A percentile compares a stretch with the other conserved stretches of the same genome.
Evolutionary conservation across 2,888 invertebrate genomes (phyloP).

Genomic region (Euplagia quadripunctaria): DNA sequence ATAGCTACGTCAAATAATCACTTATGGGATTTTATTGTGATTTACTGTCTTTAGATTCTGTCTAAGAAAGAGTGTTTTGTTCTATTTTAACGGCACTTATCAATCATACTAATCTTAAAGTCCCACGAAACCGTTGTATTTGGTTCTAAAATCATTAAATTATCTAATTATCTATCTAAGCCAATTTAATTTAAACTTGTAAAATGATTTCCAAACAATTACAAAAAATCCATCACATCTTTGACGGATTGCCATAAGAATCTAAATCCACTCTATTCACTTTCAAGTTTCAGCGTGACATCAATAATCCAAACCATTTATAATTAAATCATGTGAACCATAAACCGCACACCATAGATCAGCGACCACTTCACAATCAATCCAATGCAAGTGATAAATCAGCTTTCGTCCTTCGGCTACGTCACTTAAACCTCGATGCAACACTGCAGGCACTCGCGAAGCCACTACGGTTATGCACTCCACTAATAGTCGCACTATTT

Average conservation of each 20-base stretch:
- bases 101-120: constrained; percentile 1
- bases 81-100: not conserved
- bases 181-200: not conserved
- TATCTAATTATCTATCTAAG: not conserved
- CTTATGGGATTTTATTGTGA: constrained; percentile 34
- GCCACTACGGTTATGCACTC: constrained; percentile 74
- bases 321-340: constrained; percentile 57
- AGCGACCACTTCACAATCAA: constrained; percentile 77
- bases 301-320: constrained; percentile 51
- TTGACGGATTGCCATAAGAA: constrained; percentile 21
- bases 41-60: constrained; percentile 24
- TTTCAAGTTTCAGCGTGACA: constrained; percentile 38
- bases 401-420: constrained; percentile 67
- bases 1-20: constrained; percentile 38
- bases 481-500: constrained; percentile 65
- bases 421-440: constrained; percentile 63
- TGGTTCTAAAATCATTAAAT: too few species aligned
- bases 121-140: not conserved
- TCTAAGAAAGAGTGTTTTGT: not conserved
- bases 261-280: constrained; percentile 33
- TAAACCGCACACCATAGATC: constrained; percentile 68
- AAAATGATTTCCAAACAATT: not conserved
- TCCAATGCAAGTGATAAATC: constrained; percentile 77
- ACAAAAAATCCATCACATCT: constrained; percentile 9
- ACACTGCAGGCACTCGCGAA: constrained; percentile 55